phyloP scores from a whole-genome alignment of 1,140 invertebrate genomes.

The Varroa destructor region DNA sequence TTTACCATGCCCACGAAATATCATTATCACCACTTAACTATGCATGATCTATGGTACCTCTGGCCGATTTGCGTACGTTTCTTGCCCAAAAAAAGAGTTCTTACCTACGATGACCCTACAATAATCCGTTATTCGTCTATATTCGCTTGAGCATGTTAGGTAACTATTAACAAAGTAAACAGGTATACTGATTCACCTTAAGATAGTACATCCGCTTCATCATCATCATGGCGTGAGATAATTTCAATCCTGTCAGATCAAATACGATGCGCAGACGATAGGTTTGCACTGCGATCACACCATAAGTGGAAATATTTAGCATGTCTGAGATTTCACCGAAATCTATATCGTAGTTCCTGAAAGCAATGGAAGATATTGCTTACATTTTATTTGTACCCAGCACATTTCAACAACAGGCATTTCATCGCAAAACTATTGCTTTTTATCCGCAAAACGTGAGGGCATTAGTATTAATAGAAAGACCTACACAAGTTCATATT shows the following conservation, averaged over 20 bases:
- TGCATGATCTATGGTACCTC: too few species aligned
- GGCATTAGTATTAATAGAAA: too few species aligned
- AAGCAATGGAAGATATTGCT: not conserved
- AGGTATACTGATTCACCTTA: not conserved
- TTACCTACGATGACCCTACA: too few species aligned
- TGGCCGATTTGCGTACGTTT: too few species aligned
- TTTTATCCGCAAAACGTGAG: not conserved
- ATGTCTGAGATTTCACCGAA: conserved; percentile 10
- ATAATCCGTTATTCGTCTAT: too few species aligned
- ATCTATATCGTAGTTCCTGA: not conserved
- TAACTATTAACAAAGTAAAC: too few species aligned
- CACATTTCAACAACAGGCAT: not conserved
- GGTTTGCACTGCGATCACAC: not conserved
- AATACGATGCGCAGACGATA: not conserved
- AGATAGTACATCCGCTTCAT: not conserved
- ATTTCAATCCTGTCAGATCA: conserved; percentile 14
- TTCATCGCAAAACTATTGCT: not conserved
- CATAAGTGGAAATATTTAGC: not conserved
- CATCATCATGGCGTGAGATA: conserved; percentile 6
- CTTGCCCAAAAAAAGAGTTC: too few species aligned
- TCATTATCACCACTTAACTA: too few species aligned
- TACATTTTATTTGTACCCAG: not conserved
- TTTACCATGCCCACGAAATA: too few species aligned
- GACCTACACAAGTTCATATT: not conserved
- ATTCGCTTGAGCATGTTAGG: too few species aligned